Evolutionary conservation across 2,888 invertebrate genomes (phyloP), one percentile per base, ranked within the genome.

Genomic region (Ypsolopha scabrella): DNA sequence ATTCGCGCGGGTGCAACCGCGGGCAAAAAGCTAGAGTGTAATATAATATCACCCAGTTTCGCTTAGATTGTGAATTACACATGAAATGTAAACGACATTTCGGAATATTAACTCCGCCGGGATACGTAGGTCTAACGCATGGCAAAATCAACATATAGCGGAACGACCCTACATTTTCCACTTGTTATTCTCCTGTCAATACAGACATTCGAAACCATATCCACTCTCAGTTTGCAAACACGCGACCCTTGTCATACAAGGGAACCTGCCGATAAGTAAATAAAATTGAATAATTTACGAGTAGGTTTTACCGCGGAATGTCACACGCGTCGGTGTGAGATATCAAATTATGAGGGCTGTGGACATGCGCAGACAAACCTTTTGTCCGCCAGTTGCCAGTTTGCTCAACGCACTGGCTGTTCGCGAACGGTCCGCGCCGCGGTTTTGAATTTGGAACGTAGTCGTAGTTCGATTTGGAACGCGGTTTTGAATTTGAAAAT

Each of bases 221-320:
- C 13, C 43, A 43, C 11, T 43, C 43, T 24, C 14, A 8, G 43
- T 8, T 8, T 43, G 43, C 38, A 54, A 54, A 52, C 51, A 53
- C 52, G 50, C 43, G 51, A 54, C 55, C 56, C 57, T 63, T 63
- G 67, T 68, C 68, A 70, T 68, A 68, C 58, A 64, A 67, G 62
- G 65, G 63, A 66, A 63, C 70, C 67, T 63, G 52, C 64, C 71
- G 67, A 70, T 75, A 76, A 76, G 72, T 73, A 75, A 77, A 76
- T 76, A 76, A 78, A 79, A 79, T 77, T 77, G 76, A 80, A 81
- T 80, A 78, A 81, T 80, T 76, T 75, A 78, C 70, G 73, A 76
- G 74, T 75, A 74, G 72, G 73, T 74, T 80, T 77, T 75, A 72
- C 78, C 76, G 76, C 75, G 73, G 72, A 76, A 75, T 78, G 81